Evolutionary conservation across 2,888 invertebrate genomes (phyloP), one percentile per base, ranked within the genome.

Genomic region (Polydrusus tereticollis): DNA sequence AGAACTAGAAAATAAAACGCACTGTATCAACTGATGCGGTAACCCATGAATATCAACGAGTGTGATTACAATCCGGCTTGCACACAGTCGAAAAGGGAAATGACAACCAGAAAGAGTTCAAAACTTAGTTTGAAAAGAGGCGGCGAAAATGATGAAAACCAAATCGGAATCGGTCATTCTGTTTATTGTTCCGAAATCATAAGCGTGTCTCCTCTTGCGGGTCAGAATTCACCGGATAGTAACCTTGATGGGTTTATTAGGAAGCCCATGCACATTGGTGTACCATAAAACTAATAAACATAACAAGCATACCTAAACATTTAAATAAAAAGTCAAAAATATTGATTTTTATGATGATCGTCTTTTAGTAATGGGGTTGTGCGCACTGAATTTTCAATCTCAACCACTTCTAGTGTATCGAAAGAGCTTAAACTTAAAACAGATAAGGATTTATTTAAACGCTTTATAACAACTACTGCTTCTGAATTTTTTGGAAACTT

Each of bases 191-290:
- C 74, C 73, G 75, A 77, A 79, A 75, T 78, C 79, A 81, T 78
- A 79, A 80, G 78, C 81, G 81, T 80, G 78, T 78, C 77, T 80
- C 80, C 80, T 78, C 75, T 75, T 71, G 69, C 75, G 75, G 80
- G 79, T 80, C 80, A 79, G 77, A 77, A 80, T 78, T 74, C 77
- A 73, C 62, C 59, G 63, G 66, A 62, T 69, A 66, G 72, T 77
- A 78, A 77, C 80, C 80, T 80, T 80, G 80, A 72, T 60, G 62
- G 60, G 62, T 33, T 7, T 55, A 55, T 55, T 55, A 55, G 52
- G 52, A 29, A 55, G 18, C 64, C 64, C 64, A 41, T 64, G 41
- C 41, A 20, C 64, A 64, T 64, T 41, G 64, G 64, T 64, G 64
- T 50, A 64, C 43, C 57, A 23, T 29, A 57, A 38, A 6, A 36